phyloP scores from a whole-genome alignment of 1,140 invertebrate genomes.

The Cherax quadricarinatus region DNA sequence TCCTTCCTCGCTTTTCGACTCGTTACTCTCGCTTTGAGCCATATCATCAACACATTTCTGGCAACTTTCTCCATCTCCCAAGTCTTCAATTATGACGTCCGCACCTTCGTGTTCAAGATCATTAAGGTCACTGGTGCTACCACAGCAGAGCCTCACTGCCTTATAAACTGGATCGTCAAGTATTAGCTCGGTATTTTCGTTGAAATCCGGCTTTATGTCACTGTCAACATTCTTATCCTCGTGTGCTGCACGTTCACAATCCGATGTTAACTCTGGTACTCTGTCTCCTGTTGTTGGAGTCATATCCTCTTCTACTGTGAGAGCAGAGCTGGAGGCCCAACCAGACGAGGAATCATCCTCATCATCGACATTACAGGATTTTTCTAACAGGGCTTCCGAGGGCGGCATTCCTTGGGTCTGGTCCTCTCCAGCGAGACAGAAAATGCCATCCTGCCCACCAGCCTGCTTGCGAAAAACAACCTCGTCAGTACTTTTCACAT shows the following conservation, averaged over 20 bases:
- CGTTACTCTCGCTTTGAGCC: not conserved
- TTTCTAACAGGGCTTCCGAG: not conserved
- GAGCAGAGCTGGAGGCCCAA: not conserved
- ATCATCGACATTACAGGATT: not conserved
- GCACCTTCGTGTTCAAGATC: not conserved
- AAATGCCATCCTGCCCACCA: not conserved
- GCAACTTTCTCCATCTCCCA: not conserved
- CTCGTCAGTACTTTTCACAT: slow-evolving; percentile 45
- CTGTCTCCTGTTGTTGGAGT: not conserved
- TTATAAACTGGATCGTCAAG: not conserved
- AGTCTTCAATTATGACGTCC: not conserved
- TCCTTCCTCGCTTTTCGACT: not conserved
- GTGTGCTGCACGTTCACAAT: not conserved
- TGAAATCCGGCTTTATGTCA: not conserved
- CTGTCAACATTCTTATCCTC: not conserved
- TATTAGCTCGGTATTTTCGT: not conserved
- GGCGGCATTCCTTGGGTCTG: not conserved
- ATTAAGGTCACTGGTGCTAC: not conserved
- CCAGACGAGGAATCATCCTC: not conserved
- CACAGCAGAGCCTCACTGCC: not conserved
- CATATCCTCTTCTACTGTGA: not conserved
- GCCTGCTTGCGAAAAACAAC: slow-evolving; percentile 9
- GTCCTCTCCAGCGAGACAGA: not conserved
- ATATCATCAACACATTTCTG: not conserved
- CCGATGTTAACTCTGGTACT: slow-evolving; percentile 11